Conservation (phyloP, 2,888 invertebrate genomes). For the Epinotia ramella region DNA sequence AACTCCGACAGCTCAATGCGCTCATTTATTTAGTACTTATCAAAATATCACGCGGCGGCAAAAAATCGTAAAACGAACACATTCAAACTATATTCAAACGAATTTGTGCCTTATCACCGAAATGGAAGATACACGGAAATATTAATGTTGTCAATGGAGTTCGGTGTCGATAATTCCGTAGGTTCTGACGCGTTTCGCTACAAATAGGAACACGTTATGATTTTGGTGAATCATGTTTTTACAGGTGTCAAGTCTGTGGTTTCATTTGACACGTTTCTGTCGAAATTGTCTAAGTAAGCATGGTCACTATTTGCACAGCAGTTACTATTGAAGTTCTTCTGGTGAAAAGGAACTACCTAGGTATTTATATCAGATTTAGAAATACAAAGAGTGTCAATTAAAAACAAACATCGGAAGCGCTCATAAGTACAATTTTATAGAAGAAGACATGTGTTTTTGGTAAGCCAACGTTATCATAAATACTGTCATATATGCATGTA, state of each 20-base stretch:
- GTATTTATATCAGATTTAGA: too few relatives aligned
- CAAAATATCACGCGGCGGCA: conserved; percentile 68
- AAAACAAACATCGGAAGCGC: neutral
- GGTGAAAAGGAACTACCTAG: neutral
- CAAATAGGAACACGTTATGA: conserved; percentile 32
- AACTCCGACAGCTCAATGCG: conserved; percentile 77
- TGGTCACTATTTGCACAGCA: conserved; percentile 22
- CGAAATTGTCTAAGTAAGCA: neutral
- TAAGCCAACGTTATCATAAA: too few relatives aligned
- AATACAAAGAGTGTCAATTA: too few relatives aligned
- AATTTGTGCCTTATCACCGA: conserved; percentile 55
- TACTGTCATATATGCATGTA: too few relatives aligned
- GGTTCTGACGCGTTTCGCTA: conserved; percentile 52
- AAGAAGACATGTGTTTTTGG: too few relatives aligned
- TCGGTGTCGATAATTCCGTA: conserved; percentile 46
- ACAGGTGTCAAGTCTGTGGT: conserved; percentile 47
- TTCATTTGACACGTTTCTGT: conserved; percentile 5
- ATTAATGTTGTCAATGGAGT: conserved; percentile 49
- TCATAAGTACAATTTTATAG: too few relatives aligned
- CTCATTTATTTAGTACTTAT: conserved; percentile 82
- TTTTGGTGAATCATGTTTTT: conserved; percentile 49
- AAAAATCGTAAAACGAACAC: conserved; percentile 52
- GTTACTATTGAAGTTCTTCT: neutral
- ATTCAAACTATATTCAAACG: conserved; percentile 48
- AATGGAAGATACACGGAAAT: conserved; percentile 49